Conservation (phyloP, 2,888 invertebrate genomes). For the Leptogaster cylindrica region DNA sequence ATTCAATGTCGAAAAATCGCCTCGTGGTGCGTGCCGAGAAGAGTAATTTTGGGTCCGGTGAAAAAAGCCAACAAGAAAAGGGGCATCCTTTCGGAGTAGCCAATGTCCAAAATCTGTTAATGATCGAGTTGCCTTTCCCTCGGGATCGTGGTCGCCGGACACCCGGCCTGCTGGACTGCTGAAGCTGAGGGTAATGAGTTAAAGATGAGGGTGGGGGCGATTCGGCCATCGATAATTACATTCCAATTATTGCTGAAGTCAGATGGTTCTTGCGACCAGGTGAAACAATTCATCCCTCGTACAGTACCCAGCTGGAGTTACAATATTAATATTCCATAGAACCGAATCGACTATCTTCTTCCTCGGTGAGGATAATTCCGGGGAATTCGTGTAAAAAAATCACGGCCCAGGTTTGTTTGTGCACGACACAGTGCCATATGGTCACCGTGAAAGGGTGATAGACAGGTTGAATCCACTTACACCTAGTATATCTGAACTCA, state of each 20-base stretch:
- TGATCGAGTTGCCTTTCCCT: slow-evolving; percentile 6
- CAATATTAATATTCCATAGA: neutral
- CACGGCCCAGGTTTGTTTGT: slow-evolving; percentile 12
- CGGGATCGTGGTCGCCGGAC: neutral
- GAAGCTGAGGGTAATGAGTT: slow-evolving; percentile 13
- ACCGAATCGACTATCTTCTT: neutral
- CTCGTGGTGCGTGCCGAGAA: neutral
- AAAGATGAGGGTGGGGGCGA: neutral
- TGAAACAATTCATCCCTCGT: neutral
- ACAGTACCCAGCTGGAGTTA: neutral
- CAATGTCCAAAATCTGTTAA: slow-evolving; percentile 3
- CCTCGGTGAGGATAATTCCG: slow-evolving; percentile 5
- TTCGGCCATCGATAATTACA: slow-evolving; percentile 2
- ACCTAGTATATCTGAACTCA: slow-evolving; percentile 14
- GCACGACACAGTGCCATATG: slow-evolving; percentile 24
- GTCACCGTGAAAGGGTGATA: slow-evolving; percentile 16
- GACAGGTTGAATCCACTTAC: slow-evolving; percentile 28
- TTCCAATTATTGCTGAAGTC: slow-evolving; percentile 7
- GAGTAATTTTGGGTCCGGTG: neutral
- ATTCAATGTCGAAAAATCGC: slow-evolving; percentile 27
- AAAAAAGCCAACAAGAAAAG: neutral
- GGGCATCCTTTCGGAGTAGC: slow-evolving; percentile 3
- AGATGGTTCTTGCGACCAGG: slow-evolving; percentile 15
- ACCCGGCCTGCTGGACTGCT: too few relatives aligned
- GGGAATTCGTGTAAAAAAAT: neutral